A percentile compares a stretch with the other conserved stretches of the same genome.
Conservation (phyloP, 1,140 invertebrate genomes). For the Leptoteleia sp. region DNA sequence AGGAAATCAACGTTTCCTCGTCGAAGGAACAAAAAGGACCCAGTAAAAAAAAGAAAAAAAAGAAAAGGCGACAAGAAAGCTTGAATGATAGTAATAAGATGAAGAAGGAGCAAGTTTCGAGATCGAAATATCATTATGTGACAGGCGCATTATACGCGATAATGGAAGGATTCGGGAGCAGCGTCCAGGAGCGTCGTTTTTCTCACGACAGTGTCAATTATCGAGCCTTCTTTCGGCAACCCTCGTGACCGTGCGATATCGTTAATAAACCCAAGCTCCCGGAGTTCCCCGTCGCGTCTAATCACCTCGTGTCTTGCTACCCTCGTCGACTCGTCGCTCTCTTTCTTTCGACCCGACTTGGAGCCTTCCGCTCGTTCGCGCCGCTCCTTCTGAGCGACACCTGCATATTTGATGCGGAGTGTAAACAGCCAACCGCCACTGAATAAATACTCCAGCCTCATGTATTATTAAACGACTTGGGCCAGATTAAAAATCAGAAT, state of each 20-base stretch:
- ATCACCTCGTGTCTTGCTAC: slow-evolving; percentile 73
- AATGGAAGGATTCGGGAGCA: slow-evolving; percentile 60
- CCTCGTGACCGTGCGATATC: slow-evolving; percentile 76
- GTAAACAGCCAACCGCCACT: slow-evolving; percentile 75
- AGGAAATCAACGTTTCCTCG: slow-evolving; percentile 29
- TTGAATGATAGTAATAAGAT: slow-evolving; percentile 19
- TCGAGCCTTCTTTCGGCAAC: slow-evolving; percentile 75
- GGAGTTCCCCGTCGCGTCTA: slow-evolving; percentile 76
- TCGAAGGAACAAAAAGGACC: background rate
- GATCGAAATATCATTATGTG: slow-evolving; percentile 68
- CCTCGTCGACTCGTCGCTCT: slow-evolving; percentile 57
- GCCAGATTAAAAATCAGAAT: slow-evolving; percentile 72
- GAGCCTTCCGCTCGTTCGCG: slow-evolving; percentile 49
- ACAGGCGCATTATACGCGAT: slow-evolving; percentile 63
- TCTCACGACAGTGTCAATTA: slow-evolving; percentile 74
- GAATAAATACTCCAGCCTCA: slow-evolving; percentile 74
- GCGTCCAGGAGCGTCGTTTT: slow-evolving; percentile 61
- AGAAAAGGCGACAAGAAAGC: too few relatives aligned
- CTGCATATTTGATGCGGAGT: slow-evolving; percentile 78
- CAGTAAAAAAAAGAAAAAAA: too few relatives aligned
- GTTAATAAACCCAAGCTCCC: slow-evolving; percentile 79
- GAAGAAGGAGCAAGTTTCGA: slow-evolving; percentile 28
- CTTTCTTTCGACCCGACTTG: slow-evolving; percentile 40
- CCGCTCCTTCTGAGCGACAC: slow-evolving; percentile 74
- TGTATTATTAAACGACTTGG: slow-evolving; percentile 76